phyloP scores from a whole-genome alignment of 2,888 invertebrate genomes.

The Yponomeuta evonymella region DNA sequence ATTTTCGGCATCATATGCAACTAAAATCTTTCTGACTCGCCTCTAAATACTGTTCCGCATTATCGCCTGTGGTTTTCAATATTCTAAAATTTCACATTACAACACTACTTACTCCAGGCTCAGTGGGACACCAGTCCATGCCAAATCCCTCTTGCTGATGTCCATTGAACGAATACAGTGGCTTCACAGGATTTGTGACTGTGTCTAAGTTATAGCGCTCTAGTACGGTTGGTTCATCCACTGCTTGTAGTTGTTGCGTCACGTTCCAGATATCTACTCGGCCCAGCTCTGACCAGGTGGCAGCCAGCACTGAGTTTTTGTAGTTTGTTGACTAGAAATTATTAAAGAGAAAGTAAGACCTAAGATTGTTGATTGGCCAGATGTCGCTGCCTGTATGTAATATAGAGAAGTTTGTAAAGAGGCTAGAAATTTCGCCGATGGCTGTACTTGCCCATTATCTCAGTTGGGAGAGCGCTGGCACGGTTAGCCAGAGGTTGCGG shows the following conservation, averaged over 20 bases:
- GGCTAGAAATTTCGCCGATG: too few relatives aligned
- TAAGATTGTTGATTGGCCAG: neutral
- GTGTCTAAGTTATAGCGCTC: constrained; percentile 79
- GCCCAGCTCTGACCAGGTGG: constrained; percentile 97
- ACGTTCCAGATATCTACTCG: constrained; percentile 95
- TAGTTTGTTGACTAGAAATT: constrained; percentile 72
- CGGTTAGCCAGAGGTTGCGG: too few relatives aligned
- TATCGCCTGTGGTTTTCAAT: too few relatives aligned
- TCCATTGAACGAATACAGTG: constrained; percentile 91
- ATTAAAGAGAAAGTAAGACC: neutral
- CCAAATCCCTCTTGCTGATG: constrained; percentile 97
- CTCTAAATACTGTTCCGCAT: too few relatives aligned
- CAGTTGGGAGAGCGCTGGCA: too few relatives aligned
- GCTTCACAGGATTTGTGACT: constrained; percentile 73
- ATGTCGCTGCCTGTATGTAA: too few relatives aligned
- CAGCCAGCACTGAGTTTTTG: constrained; percentile 83
- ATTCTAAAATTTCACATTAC: too few relatives aligned
- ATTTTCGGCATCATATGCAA: too few relatives aligned
- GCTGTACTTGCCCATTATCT: too few relatives aligned
- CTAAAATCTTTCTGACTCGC: too few relatives aligned
- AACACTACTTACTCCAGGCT: constrained; percentile 79
- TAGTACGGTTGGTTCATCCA: constrained; percentile 82
- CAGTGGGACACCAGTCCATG: constrained; percentile 92
- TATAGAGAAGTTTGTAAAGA: too few relatives aligned
- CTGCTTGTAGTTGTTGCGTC: constrained; percentile 84